Base-by-base conservation (phyloP, 2,888 invertebrate genomes). In the Chloroclysta siterata region DNA sequence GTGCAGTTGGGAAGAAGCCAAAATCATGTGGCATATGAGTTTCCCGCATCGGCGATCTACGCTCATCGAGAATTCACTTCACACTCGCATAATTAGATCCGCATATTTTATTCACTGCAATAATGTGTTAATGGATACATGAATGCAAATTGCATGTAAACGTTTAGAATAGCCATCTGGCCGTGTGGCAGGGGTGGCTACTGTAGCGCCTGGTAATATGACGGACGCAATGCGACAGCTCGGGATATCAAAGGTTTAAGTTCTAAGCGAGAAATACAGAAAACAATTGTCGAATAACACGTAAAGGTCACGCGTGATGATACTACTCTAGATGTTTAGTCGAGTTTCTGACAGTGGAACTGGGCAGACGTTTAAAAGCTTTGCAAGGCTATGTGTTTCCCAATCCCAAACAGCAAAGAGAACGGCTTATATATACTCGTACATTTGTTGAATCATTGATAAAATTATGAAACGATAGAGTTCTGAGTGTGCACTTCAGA, bases 31-130 rank as follows among this genome's bases (percentile, higher is more conserved):
- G 42, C 15, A 51, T 56, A 52, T 51, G 46, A 44, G 14, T 59
- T 59, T 58, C 46, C 54, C 58, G n/a, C 13, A 36, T 44, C 36
- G 46, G 10, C 50, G 54, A 54, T 61, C 60, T 57, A 54, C 54
- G 22, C 61, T 61, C 61, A 65, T 65, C 58, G 14, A 36, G 33
- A 47, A 65, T 65, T 53, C 65, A 52, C 44, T 55, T 51, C 55
- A 58, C 59, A 54, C 14, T 36, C 46, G 54, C 58, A 52, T 63
- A 66, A 67, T 71, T 66, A 68, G 59, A 65, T 68, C 56, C 68
- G 67, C 69, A 69, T 72, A 69, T 70, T 69, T 69, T 66, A 72
- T 72, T 68, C 68, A 70, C 57, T 57, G 70, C 69, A 70, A 69
- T 69, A 68, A 68, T 57, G 67, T 66, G 67, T 53, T 61, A 64